Evolutionary conservation across 2,797 vertebrate genomes (phyloP).

Genomic region (Dryobates pubescens): DNA sequence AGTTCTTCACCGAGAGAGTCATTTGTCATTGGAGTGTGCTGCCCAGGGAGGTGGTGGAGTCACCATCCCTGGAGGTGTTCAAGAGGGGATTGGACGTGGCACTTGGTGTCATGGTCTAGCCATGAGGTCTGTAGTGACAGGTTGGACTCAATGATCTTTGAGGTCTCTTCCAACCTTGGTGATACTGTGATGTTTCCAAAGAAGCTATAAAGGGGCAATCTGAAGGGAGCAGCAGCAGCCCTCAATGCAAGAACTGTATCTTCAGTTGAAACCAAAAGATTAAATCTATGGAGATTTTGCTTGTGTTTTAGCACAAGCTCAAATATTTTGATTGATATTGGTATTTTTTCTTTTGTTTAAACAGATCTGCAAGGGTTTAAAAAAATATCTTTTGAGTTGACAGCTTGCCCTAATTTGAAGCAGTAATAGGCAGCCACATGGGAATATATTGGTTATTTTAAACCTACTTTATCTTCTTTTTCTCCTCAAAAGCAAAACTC

Average conservation of each 20-base stretch:
- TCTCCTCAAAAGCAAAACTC: not conserved
- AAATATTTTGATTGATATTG: not conserved
- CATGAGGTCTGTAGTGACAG: too few species aligned
- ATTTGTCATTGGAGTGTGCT: too few species aligned
- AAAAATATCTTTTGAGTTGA: not conserved
- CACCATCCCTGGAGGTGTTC: too few species aligned
- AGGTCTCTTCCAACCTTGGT: too few species aligned
- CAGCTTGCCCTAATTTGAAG: not conserved
- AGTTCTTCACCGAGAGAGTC: too few species aligned
- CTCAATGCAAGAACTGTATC: not conserved
- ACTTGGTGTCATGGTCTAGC: too few species aligned
- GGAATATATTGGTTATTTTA: slow-evolving; percentile 7
- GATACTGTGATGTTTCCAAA: not conserved
- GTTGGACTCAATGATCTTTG: too few species aligned
- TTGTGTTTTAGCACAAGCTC: not conserved
- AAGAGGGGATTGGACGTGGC: too few species aligned
- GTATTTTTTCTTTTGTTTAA: not conserved
- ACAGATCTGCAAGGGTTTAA: not conserved
- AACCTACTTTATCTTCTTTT: not conserved
- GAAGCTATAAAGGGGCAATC: not conserved
- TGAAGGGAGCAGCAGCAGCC: not conserved
- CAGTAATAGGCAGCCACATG: not conserved
- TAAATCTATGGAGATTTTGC: not conserved
- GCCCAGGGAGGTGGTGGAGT: too few species aligned
- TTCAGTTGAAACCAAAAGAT: not conserved